These are phyloP conservation scores for Ameiurus melas DNA, from an alignment of 2,113 vertebrate species.

Conservation along the genomic window DNA sequence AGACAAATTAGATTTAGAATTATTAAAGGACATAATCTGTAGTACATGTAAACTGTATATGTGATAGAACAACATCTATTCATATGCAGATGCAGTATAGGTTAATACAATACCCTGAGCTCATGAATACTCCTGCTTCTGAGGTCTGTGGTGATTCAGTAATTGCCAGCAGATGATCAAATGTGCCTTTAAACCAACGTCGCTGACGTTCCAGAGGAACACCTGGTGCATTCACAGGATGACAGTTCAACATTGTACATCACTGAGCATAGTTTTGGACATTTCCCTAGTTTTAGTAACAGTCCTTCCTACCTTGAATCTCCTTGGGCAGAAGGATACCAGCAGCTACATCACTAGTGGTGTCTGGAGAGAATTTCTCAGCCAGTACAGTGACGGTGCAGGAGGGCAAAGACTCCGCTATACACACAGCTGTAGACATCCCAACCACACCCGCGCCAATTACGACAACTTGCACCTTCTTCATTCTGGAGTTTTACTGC, in stretches of 20 bases:
- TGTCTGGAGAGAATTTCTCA: conserved; percentile 84
- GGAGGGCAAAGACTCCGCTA: conserved; percentile 70
- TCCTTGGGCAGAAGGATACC: conserved; percentile 80
- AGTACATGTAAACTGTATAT: not conserved
- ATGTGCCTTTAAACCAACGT: conserved; percentile 86
- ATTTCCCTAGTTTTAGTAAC: not conserved
- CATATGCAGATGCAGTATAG: not conserved
- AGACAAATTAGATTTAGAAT: conserved; percentile 11
- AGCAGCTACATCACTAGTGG: conserved; percentile 87
- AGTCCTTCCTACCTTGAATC: conserved; percentile 76
- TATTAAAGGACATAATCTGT: not conserved
- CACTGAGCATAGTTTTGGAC: not conserved
- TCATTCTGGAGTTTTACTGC: conserved; percentile 53
- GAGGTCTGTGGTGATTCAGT: conserved; percentile 73
- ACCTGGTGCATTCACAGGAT: conserved; percentile 63
- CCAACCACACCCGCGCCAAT: conserved; percentile 87
- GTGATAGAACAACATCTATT: not conserved
- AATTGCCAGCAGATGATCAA: conserved; percentile 79
- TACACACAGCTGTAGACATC: conserved; percentile 83
- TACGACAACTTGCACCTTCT: conserved; percentile 67
- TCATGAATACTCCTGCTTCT: conserved; percentile 81
- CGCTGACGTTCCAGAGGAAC: conserved; percentile 74
- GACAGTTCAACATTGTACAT: not conserved
- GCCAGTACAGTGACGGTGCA: conserved; percentile 79
- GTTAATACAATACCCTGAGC: conserved; percentile 81